Conservation (phyloP, 2,113 vertebrate species). For the Ceyx cyanopectus region DNA sequence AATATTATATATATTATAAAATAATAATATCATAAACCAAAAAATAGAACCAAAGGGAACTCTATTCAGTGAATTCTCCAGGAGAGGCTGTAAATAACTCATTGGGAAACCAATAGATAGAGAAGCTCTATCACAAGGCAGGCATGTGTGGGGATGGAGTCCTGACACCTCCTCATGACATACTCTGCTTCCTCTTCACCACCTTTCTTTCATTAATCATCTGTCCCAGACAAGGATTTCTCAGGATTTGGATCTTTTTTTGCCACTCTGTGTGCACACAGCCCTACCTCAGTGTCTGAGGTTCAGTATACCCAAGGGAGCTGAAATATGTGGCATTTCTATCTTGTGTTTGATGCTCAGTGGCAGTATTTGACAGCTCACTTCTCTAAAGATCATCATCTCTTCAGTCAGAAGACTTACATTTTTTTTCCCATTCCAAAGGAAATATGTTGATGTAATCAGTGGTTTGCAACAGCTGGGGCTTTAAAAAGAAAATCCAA, state of each 20-base stretch:
- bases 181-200: not conserved
- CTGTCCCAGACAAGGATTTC: not conserved
- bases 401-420: not conserved
- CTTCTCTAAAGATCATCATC: not conserved
- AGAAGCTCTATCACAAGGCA: not conserved
- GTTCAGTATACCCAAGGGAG: not conserved
- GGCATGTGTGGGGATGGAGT: not conserved
- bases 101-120: not conserved
- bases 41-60: not conserved
- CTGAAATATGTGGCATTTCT: not conserved
- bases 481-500: not conserved
- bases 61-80: not conserved
- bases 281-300: not conserved
- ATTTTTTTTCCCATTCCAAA: not conserved
- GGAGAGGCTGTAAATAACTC: not conserved
- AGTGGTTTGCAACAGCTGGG: not conserved
- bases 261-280: not conserved
- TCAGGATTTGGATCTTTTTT: not conserved
- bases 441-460: not conserved
- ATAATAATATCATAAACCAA: too few relatives aligned
- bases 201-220: not conserved
- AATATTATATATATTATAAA: too few relatives aligned
- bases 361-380: not conserved
- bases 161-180: not conserved
- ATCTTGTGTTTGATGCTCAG: not conserved